phyloP scores from a whole-genome alignment of 2,113 vertebrate species.

The Todiramphus saurophagus region DNA sequence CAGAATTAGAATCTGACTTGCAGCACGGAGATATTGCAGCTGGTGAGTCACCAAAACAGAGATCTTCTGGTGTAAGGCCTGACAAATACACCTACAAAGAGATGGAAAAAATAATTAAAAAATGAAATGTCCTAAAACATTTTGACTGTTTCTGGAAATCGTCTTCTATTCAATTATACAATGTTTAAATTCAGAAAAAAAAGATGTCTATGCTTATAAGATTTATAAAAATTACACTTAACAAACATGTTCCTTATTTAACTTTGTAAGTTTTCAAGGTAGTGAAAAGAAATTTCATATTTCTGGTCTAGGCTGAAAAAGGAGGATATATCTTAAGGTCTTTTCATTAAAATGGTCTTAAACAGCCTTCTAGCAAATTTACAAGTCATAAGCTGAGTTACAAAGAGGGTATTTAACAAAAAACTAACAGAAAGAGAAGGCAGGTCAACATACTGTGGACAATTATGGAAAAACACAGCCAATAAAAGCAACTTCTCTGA shows the following conservation, averaged over 20 bases:
- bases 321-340: background rate
- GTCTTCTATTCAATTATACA: background rate
- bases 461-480: background rate
- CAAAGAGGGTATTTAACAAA: background rate
- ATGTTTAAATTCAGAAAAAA: background rate
- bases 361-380: background rate
- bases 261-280: background rate
- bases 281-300: background rate
- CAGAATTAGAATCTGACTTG: conserved; percentile 89
- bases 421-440: background rate
- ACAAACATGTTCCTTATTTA: background rate
- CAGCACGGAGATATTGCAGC: conserved; percentile 89
- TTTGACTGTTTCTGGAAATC: background rate
- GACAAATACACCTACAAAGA: conserved; percentile 88
- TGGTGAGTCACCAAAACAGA: conserved; percentile 94
- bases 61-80: conserved; percentile 87
- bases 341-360: background rate
- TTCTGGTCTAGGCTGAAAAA: background rate
- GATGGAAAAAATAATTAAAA: background rate
- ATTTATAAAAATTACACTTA: background rate
- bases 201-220: background rate
- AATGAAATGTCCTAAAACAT: background rate
- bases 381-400: background rate
- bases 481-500: background rate
- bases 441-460: background rate